Base-by-base conservation (phyloP, 1,140 invertebrate genomes). In the Hermatobates lingyangjiaoensis region DNA sequence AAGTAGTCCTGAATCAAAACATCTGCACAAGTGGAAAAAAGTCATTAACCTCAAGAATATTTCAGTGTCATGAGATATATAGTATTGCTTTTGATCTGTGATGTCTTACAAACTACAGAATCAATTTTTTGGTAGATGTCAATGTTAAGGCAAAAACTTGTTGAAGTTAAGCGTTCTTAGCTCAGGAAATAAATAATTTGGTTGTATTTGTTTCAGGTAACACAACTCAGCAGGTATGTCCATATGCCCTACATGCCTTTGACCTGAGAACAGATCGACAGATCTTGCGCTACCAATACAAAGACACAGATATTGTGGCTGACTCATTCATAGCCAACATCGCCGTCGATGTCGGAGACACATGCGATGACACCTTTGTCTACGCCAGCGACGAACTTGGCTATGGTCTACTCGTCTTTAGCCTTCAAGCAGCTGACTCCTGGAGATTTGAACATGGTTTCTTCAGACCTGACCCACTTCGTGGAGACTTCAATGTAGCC, bases 251-350 rank as follows among this genome's bases (percentile, higher is more conserved):
- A 1, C 83, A 84, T 54, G 71, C 85, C 1, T 85, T 81, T 54
- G 81, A 87, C 62, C 64, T 87, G 49, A 73, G 72, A 40, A 84
- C 81, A 0, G 77, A 86, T 57, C 72, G 73, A 23, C 62, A 80
- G 3, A 68, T 87, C 20, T 70, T 80, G 46, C 71, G 77, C 49
- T 86, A 86, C 60, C 75, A 71, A 44, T 71, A 85, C 53, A 71
- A 75, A 38, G 65, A 75, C 0, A 77, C 81, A 54, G 81, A 86
- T 56, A 82, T 77, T 10, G 81, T 83, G 55, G 66, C 74, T 45
- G 74, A 77, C 21, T 84, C 83, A 0, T 86, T 86, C 61, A 84
- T 86, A 27, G 82, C 83, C 12, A 87, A 86, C 56, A 84, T 86
- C 47, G 82, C 79, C 1, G 71, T 87, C 0, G 83, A 87, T 55